Evolutionary conservation across 2,113 vertebrate genomes (phyloP), one percentile per base, ranked within the genome.

Genomic region (Chlorodrepanis virens): DNA sequence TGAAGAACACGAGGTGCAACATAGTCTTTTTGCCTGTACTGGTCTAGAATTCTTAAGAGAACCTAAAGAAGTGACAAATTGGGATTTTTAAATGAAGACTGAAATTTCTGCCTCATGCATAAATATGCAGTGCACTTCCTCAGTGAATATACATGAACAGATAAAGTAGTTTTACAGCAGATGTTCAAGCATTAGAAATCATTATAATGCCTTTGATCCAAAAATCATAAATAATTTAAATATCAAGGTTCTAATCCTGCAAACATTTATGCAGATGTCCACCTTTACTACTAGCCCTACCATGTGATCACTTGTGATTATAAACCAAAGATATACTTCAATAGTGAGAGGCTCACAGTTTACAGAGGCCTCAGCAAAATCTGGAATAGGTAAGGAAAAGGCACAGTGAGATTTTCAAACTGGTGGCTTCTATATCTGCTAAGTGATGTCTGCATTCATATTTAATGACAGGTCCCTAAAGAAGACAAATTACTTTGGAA

Each of bases 1-100:
- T 99, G 99, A 94, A 99, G 98, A 90, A 99, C 99, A 14, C 99
- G 99, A 29, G 99, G 99, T 0, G 99, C 98, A 28, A 99, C 97
- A 4, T 99, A 99, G 68, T 98, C 98, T 93, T 98, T 99, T 96
- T 98, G 99, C 29, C 99, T 96, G 95, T 99, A 98, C 54, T 99
- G 99, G 57, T 99, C 98, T 92, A 99, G 97, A 94, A 99, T 99
- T 96, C 99, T 99, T 93, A 99, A 97, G 40, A 99, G 97, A 54
- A 99, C 99, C 99, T 99, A 75, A 33, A 79, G 52, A 83, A 89
- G 95, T 28, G 60, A 91, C 22, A 93, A 83, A 94, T 40, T 47
- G 12, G 1, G 54, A 83, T 56, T 90, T 86, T 80, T 56, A 64
- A 90, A 83, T 29, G 25, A 77, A 89, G 40, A 82, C 10, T 18